Base-by-base conservation (phyloP, 1,140 invertebrate species). In the Teleopsis dalmanni region DNA sequence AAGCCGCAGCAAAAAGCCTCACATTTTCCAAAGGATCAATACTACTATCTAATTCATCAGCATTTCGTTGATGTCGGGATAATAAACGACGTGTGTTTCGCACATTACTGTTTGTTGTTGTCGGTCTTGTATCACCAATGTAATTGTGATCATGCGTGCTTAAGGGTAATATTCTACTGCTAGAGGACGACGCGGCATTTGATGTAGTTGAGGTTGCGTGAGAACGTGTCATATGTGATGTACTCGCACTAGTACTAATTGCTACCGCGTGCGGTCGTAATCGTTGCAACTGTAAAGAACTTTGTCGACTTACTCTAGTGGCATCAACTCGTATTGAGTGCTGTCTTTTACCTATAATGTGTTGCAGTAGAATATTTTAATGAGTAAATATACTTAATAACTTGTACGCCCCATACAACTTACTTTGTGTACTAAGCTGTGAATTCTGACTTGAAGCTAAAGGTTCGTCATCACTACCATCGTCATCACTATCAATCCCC, bases 1-100 rank as follows among this genome's bases (percentile, higher is more conserved):
- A 35, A 31, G 57, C 53, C 22, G 38, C 51, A 33, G 52, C 37
- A 10, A 60, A 21, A 23, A 65, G 22, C 18, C 56, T 57, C 3
- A 55, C 38, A 37, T 47, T 63, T 11, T 57, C 57, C 8, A 64
- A 36, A 1, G 71, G 63, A 57, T 72, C 71, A 38, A 64, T 53
- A 14, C 59, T 64, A 29, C 48, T 44, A 47, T 72, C 70, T 31
- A 62, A 42, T 50, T 69, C 66, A 43, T 70, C 62, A 3, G 66
- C 61, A 47, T 68, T 71, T 4, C 66, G 60, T 43, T 69, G 65
- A 55, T 69, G 63, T 3, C 70, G 57, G 1, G 69, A 71, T n/a
- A 70, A 40, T 3, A 62, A 54, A 6, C 65, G 61, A 16, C 65
- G 44, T 40, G 34, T 41, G n/a, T 52, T 52, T 13, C 55, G 54